Percentiles rank a stretch among this genome's conserved stretches.
Conservation (phyloP, 2,888 invertebrate species). For the Nemoura dubitans region DNA sequence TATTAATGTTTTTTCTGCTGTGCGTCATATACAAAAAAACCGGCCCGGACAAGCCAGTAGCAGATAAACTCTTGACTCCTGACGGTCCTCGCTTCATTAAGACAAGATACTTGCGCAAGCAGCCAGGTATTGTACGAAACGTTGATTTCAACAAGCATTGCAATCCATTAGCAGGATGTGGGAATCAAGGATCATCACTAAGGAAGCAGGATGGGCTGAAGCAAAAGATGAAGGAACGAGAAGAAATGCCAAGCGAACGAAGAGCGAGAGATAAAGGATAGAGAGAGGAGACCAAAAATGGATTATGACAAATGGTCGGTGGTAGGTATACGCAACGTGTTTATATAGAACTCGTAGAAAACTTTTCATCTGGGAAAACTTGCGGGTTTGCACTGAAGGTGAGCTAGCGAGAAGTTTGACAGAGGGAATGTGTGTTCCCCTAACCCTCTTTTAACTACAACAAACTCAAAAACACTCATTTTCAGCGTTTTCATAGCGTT, state of each 20-base stretch:
- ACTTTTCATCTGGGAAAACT: constrained; percentile 38
- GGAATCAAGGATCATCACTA: neutral
- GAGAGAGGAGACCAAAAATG: constrained; percentile 41
- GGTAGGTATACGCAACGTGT: constrained; percentile 29
- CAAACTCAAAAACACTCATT: constrained; percentile 14
- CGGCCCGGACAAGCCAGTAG: too few species aligned
- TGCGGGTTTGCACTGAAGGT: constrained; percentile 9
- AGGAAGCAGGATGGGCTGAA: neutral
- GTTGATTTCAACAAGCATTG: constrained; percentile 19
- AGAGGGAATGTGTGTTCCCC: constrained; percentile 34
- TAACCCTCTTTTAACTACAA: neutral
- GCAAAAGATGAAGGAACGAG: neutral
- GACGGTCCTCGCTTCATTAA: neutral
- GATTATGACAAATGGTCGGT: constrained; percentile 46
- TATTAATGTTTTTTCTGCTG: neutral
- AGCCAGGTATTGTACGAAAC: neutral
- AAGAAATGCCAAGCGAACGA: neutral
- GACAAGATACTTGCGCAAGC: neutral
- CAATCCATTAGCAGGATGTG: constrained; percentile 29
- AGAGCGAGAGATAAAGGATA: constrained; percentile 2
- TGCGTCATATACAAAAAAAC: neutral
- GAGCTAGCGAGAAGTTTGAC: constrained; percentile 27
- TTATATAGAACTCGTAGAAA: constrained; percentile 36
- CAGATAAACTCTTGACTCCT: too few species aligned
- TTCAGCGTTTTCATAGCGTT: neutral